phyloP scores from a whole-genome alignment of 2,113 vertebrate species.

The Oxyruncus cristatus region DNA sequence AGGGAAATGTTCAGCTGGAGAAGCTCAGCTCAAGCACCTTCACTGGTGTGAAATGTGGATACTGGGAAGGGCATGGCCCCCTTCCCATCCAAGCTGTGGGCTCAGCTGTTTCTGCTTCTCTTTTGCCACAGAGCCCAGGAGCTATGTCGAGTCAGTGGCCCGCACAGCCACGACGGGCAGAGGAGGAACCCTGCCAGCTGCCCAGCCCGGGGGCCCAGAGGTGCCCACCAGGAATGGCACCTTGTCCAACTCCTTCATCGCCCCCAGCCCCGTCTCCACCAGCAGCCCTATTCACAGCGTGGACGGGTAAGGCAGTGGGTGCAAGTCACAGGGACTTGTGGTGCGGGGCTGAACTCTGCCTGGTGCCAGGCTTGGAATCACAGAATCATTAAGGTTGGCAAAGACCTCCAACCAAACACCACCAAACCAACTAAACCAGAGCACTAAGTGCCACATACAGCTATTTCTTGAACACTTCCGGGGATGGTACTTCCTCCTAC shows the following conservation, averaged over 20 bases:
- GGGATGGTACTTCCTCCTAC: not conserved
- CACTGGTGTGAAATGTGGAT: not conserved
- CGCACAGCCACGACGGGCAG: conserved; percentile 78
- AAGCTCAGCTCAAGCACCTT: not conserved
- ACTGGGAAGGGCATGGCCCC: not conserved
- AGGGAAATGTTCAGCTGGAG: not conserved
- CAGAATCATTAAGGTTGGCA: not conserved
- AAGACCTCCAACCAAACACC: not conserved
- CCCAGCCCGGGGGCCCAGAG: conserved; percentile 67
- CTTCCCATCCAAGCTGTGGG: not conserved
- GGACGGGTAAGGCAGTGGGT: conserved; percentile 78
- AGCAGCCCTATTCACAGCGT: conserved; percentile 90
- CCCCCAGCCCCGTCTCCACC: conserved; percentile 84
- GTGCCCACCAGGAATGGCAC: conserved; percentile 66
- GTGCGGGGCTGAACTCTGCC: not conserved
- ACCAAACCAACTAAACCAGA: not conserved
- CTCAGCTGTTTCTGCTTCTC: not conserved
- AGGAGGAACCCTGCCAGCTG: conserved; percentile 44
- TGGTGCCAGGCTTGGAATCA: not conserved
- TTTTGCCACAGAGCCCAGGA: conserved; percentile 83
- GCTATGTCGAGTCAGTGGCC: conserved; percentile 94
- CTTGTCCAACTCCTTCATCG: conserved; percentile 73
- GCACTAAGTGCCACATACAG: not conserved
- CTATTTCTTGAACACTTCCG: not conserved
- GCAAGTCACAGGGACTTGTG: not conserved